Conservation (phyloP, 2,797 vertebrate genomes). For the Takifugu rubripes region DNA sequence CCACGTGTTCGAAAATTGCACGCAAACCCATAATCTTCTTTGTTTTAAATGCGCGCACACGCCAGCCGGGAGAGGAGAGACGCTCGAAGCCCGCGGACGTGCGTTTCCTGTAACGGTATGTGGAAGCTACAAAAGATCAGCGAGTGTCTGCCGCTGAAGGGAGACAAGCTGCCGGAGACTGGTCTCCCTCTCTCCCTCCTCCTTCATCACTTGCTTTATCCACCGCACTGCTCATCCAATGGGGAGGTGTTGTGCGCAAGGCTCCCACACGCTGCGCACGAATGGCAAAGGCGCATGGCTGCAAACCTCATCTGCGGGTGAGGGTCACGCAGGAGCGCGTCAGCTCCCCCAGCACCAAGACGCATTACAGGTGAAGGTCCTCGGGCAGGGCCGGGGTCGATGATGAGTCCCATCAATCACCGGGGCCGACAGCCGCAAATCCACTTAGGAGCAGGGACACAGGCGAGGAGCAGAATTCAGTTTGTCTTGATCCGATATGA, state of each 20-base stretch:
- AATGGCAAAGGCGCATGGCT: slow-evolving; percentile 12
- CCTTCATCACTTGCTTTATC: slow-evolving; percentile 29
- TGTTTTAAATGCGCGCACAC: not conserved
- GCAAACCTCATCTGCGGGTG: slow-evolving; percentile 14
- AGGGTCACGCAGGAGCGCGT: slow-evolving; percentile 25
- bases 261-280: slow-evolving; percentile 42
- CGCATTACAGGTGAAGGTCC: not conserved
- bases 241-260: slow-evolving; percentile 48
- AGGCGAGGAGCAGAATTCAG: slow-evolving; percentile 5
- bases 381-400: slow-evolving; percentile 13
- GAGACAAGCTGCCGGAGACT: slow-evolving; percentile 22
- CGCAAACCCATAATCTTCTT: slow-evolving; percentile 31
- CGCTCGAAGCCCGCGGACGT: slow-evolving; percentile 16
- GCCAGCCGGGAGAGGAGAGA: slow-evolving; percentile 5
- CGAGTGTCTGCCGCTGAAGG: slow-evolving; percentile 37
- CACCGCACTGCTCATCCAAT: slow-evolving; percentile 54
- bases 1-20: slow-evolving; percentile 50
- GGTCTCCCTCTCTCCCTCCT: slow-evolving; percentile 27
- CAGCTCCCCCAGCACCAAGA: too few species aligned
- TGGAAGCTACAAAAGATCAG: slow-evolving; percentile 45
- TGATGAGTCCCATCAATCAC: slow-evolving; percentile 37
- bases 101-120: slow-evolving; percentile 53
- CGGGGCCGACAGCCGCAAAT: slow-evolving; percentile 5
- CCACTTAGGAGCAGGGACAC: too few species aligned
- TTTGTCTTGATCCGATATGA: too few species aligned